Evolutionary conservation across 2,113 vertebrate species (phyloP).

Genomic region (Cichladusa arquata): DNA sequence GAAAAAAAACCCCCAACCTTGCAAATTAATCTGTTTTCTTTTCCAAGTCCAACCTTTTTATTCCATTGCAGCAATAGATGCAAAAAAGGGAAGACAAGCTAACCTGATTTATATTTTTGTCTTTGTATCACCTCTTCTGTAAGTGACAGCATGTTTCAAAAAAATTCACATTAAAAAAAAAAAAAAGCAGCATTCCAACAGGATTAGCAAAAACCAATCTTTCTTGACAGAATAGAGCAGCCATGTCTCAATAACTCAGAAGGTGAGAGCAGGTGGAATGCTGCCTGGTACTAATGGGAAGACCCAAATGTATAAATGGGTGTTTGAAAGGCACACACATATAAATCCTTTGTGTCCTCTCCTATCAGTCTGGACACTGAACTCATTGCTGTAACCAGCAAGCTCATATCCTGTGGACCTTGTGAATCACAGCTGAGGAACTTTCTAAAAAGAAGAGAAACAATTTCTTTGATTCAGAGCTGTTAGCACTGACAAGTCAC

Average conservation of each 20-base stretch:
- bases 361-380: neutral
- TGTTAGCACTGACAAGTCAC: neutral
- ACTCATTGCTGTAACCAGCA: neutral
- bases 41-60: neutral
- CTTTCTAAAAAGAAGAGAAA: neutral
- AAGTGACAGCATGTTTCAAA: neutral
- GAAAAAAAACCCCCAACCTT: neutral
- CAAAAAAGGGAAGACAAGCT: neutral
- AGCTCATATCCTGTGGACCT: fast-evolving
- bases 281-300: neutral
- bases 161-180: neutral
- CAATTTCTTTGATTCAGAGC: neutral
- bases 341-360: neutral
- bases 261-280: neutral
- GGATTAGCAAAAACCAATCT: neutral
- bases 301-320: neutral
- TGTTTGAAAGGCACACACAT: neutral
- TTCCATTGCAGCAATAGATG: neutral
- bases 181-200: neutral
- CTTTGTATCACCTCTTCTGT: neutral
- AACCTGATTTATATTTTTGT: neutral
- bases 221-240: neutral
- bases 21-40: neutral
- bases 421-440: neutral
- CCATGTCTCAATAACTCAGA: neutral